phyloP scores from a whole-genome alignment of 1,140 invertebrate genomes.

The Lepidurus arcticus region DNA sequence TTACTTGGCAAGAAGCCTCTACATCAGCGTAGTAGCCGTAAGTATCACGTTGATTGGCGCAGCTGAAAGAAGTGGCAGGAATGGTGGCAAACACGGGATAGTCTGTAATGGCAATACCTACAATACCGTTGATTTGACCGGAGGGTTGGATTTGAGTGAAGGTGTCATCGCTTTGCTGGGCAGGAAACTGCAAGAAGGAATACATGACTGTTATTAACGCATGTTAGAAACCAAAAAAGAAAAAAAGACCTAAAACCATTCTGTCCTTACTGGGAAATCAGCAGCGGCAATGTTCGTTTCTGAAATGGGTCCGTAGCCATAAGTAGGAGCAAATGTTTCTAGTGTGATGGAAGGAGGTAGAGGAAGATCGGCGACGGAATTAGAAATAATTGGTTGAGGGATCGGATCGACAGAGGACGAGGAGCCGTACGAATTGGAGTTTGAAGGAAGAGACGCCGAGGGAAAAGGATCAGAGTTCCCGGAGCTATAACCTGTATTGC shows the following conservation, averaged over 20 bases:
- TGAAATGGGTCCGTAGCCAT: neutral
- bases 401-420: neutral
- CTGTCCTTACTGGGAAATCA: neutral
- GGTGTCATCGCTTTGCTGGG: neutral
- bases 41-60: slow-evolving; percentile 47
- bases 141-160: neutral
- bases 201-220: neutral
- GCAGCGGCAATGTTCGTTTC: neutral
- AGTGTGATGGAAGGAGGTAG: neutral
- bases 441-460: neutral
- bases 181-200: neutral
- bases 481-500: neutral
- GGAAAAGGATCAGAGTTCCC: neutral
- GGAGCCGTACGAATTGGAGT: neutral
- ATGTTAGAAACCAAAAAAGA: neutral
- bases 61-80: slow-evolving; percentile 60
- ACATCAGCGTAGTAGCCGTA: slow-evolving; percentile 76
- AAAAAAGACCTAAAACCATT: too few relatives aligned
- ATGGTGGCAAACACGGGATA: slow-evolving; percentile 59
- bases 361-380: neutral
- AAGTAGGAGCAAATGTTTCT: neutral
- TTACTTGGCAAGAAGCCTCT: slow-evolving; percentile 75
- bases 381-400: neutral
- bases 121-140: slow-evolving; percentile 43
- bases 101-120: slow-evolving; percentile 62